Base-by-base conservation (phyloP, 1,140 invertebrate genomes). In the Magallana gigas region DNA sequence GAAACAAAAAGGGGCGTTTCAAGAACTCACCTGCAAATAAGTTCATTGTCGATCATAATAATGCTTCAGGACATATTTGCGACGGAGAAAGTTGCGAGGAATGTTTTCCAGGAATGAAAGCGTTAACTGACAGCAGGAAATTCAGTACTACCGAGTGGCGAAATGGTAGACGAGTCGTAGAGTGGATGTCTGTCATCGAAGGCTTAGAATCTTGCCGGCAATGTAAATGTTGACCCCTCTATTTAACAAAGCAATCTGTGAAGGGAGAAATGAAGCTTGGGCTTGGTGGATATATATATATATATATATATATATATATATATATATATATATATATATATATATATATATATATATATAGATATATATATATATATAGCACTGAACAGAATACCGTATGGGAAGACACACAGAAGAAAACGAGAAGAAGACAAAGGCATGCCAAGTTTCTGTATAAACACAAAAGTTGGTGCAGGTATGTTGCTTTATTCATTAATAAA, bases 191-290 rank as follows among this genome's bases (percentile, higher is more conserved):
- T 23, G 23, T 23, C 23, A 23, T 23, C 23, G 23, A 23, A 23
- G 23, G 23, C 23, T 23, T 23, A 23, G 23, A 23, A 1, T 23
- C 23, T 23, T 23, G 23, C 23, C 23, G 23, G 23, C 23, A 23
- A 23, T 23, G 23, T 23, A 23, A 23, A 23, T 23, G 23, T 23
- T 0, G 23, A 23, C 23, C 23, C 23, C 23, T 23, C 23, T 23
- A 23, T 23, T 23, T 23, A 23, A 23, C 23, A 23, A 23, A 23
- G 23, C 23, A 23, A 23, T 23, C 23, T 23, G 48, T 81, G 7
- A 81, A 81, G n/a, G 76, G 76, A 14, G 76, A 81, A 36, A 81
- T 81, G 76, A 81, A 81, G 29, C 76, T 81, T 29, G 76, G 76
- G 11, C n/a, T 81, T 8, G 18, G 76, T 12, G 76, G 76, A n/a